A percentile compares a stretch with the other conserved stretches of the same genome.
Conservation (phyloP, 2,797 vertebrate species). For the Sciurus carolinensis region DNA sequence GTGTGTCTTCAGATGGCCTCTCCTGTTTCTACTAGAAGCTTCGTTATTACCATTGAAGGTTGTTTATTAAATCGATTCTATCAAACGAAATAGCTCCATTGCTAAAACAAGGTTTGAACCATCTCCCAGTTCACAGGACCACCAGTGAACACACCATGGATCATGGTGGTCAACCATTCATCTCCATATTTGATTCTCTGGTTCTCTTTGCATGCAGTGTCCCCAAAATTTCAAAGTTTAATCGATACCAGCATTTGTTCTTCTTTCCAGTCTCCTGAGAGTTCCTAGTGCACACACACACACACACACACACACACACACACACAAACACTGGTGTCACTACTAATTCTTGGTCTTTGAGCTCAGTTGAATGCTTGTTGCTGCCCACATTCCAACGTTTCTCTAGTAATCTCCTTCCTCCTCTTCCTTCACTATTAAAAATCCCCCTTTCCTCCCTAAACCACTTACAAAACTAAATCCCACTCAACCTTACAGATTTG, state of each 20-base stretch:
- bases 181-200: not conserved
- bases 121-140: not conserved
- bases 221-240: not conserved
- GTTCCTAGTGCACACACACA: not conserved
- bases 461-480: not conserved
- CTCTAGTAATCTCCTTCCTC: not conserved
- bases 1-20: not conserved
- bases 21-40: not conserved
- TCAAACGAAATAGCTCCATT: not conserved
- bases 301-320: not conserved
- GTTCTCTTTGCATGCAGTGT: not conserved
- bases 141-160: rapidly evolving
- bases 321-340: not conserved
- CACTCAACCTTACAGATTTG: not conserved
- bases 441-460: not conserved
- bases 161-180: not conserved
- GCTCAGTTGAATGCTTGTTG: not conserved
- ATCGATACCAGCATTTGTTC: not conserved
- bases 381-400: not conserved
- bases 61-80: not conserved
- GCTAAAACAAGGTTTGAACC: not conserved
- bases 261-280: not conserved
- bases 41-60: not conserved
- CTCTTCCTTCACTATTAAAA: not conserved
- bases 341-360: not conserved